Base-by-base conservation (phyloP, 2,113 vertebrate genomes). In the Microcebus lehilahytsara region DNA sequence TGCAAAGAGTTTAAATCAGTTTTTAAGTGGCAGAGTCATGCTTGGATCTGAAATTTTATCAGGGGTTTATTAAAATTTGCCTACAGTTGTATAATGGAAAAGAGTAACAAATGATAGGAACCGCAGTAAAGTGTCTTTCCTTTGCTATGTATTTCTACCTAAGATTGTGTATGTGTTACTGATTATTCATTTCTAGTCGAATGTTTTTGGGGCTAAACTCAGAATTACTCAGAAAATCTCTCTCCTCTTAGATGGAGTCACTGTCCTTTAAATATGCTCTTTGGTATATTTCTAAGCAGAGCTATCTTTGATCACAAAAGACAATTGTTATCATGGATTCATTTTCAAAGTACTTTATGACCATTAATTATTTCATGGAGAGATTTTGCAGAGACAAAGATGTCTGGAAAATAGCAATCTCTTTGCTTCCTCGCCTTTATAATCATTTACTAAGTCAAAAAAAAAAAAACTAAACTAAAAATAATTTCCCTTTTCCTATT, bases 271-370 rank as follows among this genome's bases (percentile, higher is more conserved):
- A 96, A 91, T 74, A 25, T 5, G 4, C n/a, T 83, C 67, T 97
- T 74, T 86, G 56, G 14, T 53, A 88, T 74, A 34, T 85, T 75
- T 85, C 66, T 91, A 94, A 91, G 81, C 16, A 81, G 22, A 85
- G 11, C 16, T 81, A 37, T 62, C 66, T 97, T 97, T 96, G 80
- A 96, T 89, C 71, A 97, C 40, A 69, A 72, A 92, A 91, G 72
- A 91, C 22, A 89, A 64, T 67, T 74, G 46, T 75, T 75, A 58
- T 20, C 7, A 23, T 83, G 16, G 10, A 56, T 89, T 90, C 25
- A n/a, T 89, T 97, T 96, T 87, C 74, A 93, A 91, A 92, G 49
- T 27, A 8, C 6, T 95, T 92, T 34, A 84, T 97, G 93, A 74
- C 56, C 83, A 86, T 75, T 97, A 96, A 96, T 95, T 96, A 92